phyloP scores from a whole-genome alignment of 2,797 vertebrate genomes.

The Pseudotriccus pelzelni region DNA sequence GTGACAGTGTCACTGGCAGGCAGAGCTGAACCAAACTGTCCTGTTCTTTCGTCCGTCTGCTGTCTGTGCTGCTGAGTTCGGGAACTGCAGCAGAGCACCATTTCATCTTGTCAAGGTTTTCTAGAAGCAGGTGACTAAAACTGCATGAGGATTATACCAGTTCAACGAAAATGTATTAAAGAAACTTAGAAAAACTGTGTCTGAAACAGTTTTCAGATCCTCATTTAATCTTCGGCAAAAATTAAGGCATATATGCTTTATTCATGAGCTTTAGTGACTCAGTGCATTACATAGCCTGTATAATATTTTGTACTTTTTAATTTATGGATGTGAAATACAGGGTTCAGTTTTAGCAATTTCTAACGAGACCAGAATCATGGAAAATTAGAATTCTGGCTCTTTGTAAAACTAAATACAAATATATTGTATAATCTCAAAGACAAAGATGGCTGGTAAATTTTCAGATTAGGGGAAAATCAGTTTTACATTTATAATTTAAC shows the following conservation, averaged over 20 bases:
- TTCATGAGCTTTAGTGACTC: constrained; percentile 57
- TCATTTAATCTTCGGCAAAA: constrained; percentile 14
- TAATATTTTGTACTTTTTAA: constrained; percentile 24
- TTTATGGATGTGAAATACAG: not conserved
- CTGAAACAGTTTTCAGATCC: not conserved
- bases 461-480: accelerated
- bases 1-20: not conserved
- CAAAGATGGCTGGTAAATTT: not conserved
- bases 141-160: not conserved
- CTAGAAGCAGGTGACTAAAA: not conserved
- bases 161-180: not conserved
- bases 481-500: not conserved
- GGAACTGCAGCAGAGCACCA: not conserved
- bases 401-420: not conserved
- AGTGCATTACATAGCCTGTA: not conserved
- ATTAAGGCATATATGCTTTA: constrained; percentile 9
- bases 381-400: not conserved
- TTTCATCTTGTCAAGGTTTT: not conserved
- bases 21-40: not conserved
- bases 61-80: not conserved
- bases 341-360: not conserved
- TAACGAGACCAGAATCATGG: not conserved
- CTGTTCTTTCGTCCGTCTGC: not conserved
- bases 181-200: not conserved
- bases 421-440: not conserved